These are phyloP conservation scores for Dasyprocta punctata DNA, from an alignment of 2,113 vertebrate species.

Conservation along the genomic window DNA sequence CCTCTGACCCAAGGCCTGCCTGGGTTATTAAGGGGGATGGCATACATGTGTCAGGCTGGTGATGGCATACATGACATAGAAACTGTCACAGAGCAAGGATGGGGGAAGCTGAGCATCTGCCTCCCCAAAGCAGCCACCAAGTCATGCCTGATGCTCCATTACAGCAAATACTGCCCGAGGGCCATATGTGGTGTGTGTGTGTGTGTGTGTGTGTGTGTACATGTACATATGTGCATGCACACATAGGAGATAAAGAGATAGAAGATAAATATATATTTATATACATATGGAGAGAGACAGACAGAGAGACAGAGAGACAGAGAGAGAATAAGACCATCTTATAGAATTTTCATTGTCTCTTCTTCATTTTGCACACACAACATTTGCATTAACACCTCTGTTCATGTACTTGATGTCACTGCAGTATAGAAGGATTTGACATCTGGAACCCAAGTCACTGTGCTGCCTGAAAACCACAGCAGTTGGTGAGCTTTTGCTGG, in stretches of 20 bases:
- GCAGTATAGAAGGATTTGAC: not conserved
- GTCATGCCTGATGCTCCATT: not conserved
- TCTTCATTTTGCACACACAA: constrained; percentile 21
- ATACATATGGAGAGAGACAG: too few species aligned
- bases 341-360: constrained; percentile 39
- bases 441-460: not conserved
- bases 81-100: constrained; percentile 66
- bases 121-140: constrained; percentile 52
- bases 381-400: constrained; percentile 11
- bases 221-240: not conserved
- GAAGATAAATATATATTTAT: not conserved
- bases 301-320: not conserved
- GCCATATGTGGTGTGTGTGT: not conserved
- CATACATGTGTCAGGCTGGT: constrained; percentile 67
- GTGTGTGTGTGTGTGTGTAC: not conserved
- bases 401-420: not conserved
- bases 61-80: constrained; percentile 29
- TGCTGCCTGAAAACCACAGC: not conserved
- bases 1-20: constrained; percentile 63
- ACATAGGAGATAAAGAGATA: not conserved
- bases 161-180: not conserved
- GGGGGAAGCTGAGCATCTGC: constrained; percentile 55
- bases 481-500: not conserved
- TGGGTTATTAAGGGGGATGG: constrained; percentile 66
- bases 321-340: not conserved